phyloP scores from a whole-genome alignment of 2,888 invertebrate genomes.

The Listrodromus nycthemerus region DNA sequence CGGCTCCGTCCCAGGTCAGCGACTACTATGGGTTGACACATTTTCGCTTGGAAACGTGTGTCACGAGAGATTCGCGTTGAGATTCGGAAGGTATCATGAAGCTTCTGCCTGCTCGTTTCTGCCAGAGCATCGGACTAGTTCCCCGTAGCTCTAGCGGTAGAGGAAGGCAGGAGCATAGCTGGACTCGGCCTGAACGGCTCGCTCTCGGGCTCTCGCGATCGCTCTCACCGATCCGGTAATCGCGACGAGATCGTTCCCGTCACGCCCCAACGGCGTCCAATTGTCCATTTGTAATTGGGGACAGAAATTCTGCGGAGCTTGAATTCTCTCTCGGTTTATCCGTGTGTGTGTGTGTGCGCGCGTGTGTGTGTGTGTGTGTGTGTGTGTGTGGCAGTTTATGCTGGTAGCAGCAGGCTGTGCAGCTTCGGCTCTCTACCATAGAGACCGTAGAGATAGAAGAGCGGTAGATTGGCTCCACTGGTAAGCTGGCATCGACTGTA shows the following conservation, averaged over 20 bases:
- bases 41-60: conserved; percentile 64
- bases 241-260: conserved; percentile 75
- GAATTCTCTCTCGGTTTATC: conserved; percentile 73
- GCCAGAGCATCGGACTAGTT: conserved; percentile 7
- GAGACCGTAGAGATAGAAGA: conserved; percentile 34
- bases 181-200: conserved; percentile 55
- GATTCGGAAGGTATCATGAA: conserved; percentile 66
- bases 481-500: conserved; percentile 43
- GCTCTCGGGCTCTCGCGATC: conserved; percentile 72
- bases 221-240: conserved; percentile 79
- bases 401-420: not conserved
- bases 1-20: conserved; percentile 40
- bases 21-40: conserved; percentile 60
- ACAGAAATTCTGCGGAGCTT: conserved; percentile 80
- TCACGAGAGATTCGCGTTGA: conserved; percentile 66
- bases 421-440: conserved; percentile 11
- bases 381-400: not conserved
- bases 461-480: conserved; percentile 54
- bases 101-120: conserved; percentile 52
- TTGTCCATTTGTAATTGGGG: conserved; percentile 82
- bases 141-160: conserved; percentile 1
- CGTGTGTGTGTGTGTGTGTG: not conserved
- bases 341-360: conserved; percentile 10
- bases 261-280: conserved; percentile 81
- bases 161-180: conserved; percentile 53